Conservation (phyloP, 2,888 invertebrate genomes). For the Chalcosyrphus nemorum region DNA sequence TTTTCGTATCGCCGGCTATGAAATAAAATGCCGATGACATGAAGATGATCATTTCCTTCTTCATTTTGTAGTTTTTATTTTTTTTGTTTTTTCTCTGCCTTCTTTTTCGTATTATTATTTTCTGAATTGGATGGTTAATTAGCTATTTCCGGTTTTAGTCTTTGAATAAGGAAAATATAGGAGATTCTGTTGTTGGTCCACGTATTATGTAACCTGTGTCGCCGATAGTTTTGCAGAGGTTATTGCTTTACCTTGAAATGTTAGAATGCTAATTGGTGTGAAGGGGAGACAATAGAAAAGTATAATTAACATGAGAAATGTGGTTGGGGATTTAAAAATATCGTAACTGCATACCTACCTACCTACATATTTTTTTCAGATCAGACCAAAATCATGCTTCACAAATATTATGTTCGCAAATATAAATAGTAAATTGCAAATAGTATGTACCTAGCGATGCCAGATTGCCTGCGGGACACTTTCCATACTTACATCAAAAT, state of each 20-base stretch:
- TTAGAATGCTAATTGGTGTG: not conserved
- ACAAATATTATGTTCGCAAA: too few species aligned
- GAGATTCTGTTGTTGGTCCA: not conserved
- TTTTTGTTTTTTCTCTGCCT: conserved; percentile 1
- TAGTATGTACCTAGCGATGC: too few species aligned
- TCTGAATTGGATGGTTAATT: conserved; percentile 11
- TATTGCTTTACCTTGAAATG: conserved; percentile 38
- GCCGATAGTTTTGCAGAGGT: conserved; percentile 1
- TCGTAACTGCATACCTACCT: too few species aligned
- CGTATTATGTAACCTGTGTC: conserved; percentile 6
- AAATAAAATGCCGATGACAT: conserved; percentile 12
- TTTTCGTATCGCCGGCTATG: conserved; percentile 15
- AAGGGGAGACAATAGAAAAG: not conserved
- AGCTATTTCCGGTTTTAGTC: conserved; percentile 50
- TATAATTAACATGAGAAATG: too few species aligned
- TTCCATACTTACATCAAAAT: too few species aligned
- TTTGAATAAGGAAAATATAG: not conserved
- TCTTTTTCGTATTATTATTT: not conserved
- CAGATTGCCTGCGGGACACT: too few species aligned
- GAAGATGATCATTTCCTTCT: conserved; percentile 20
- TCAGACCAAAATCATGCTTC: too few species aligned
- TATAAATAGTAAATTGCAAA: too few species aligned
- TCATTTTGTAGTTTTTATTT: not conserved
- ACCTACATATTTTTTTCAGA: too few species aligned
- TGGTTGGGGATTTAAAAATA: too few species aligned